Evolutionary conservation across 2,113 vertebrate species (phyloP).

Genomic region (Elephantulus edwardii): DNA sequence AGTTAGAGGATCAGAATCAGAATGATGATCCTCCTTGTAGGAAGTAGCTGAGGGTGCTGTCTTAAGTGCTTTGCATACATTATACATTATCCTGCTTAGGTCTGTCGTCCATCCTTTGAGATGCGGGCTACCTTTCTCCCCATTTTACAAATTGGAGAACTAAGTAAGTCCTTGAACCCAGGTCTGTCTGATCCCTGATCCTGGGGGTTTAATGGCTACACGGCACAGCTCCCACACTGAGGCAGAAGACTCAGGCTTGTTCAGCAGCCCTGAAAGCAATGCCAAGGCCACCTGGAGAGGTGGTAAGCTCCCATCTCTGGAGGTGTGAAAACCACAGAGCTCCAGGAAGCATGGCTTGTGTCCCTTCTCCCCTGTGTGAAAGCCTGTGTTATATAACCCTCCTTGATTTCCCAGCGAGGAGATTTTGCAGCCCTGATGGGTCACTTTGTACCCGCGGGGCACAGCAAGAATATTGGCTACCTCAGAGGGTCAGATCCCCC

Average conservation of each 20-base stretch:
- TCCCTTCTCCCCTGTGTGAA: rapidly evolving
- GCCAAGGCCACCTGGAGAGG: not conserved
- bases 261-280: rapidly evolving
- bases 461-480: not conserved
- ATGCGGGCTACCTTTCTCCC: not conserved
- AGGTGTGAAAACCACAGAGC: not conserved
- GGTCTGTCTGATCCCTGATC: not conserved
- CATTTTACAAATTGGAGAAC: not conserved
- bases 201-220: not conserved
- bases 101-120: not conserved
- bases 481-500: not conserved
- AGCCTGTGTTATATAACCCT: not conserved
- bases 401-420: rapidly evolving
- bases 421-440: not conserved
- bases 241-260: not conserved
- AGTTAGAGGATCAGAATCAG: not conserved
- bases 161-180: not conserved
- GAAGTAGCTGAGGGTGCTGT: not conserved
- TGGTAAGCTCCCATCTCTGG: not conserved
- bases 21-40: no score
- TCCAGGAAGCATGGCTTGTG: not conserved
- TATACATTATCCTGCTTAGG: not conserved
- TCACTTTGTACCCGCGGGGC: not conserved
- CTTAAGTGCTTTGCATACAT: not conserved
- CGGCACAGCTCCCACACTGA: rapidly evolving